Percentiles rank a stretch among this genome's conserved stretches.
Evolutionary conservation across 2,888 invertebrate species (phyloP).

Genomic region (Synergus umbraculus): DNA sequence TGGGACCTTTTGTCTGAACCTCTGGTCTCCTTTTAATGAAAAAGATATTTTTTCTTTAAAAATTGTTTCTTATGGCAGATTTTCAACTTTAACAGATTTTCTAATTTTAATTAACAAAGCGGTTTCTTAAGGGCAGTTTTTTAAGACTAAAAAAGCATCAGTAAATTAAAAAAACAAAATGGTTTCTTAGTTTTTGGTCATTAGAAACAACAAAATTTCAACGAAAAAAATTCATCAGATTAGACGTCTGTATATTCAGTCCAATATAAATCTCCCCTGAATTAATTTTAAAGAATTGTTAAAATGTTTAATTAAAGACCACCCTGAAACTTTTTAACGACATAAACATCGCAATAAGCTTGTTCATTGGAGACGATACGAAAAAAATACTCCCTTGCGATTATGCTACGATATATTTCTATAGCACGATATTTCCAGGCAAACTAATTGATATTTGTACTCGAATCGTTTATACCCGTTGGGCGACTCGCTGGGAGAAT

Average conservation of each 20-base stretch:
- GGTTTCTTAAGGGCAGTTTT: no score
- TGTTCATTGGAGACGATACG: slow-evolving; percentile 27
- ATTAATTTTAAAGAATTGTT: background rate
- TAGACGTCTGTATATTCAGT: background rate
- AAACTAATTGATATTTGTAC: slow-evolving; percentile 60
- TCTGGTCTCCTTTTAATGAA: no score
- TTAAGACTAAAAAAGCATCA: no score
- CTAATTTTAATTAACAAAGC: no score
- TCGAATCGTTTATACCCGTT: slow-evolving; percentile 55
- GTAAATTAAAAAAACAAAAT: no score
- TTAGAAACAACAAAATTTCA: no score
- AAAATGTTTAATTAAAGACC: background rate
- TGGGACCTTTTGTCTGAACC: no score
- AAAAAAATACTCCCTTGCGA: slow-evolving; percentile 11
- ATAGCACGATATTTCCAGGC: background rate
- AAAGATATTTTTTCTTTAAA: no score
- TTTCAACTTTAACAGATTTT: no score
- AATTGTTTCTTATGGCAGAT: no score
- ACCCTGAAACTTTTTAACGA: slow-evolving; percentile 10
- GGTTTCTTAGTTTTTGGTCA: no score
- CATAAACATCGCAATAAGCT: slow-evolving; percentile 9
- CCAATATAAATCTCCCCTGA: background rate
- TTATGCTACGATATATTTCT: background rate
- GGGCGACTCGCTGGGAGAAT: slow-evolving; percentile 48
- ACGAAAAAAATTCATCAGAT: no score